A percentile compares a stretch with the other conserved stretches of the same genome.
phyloP scores from a whole-genome alignment of 2,113 vertebrate species.

The Lagopus leucura region DNA sequence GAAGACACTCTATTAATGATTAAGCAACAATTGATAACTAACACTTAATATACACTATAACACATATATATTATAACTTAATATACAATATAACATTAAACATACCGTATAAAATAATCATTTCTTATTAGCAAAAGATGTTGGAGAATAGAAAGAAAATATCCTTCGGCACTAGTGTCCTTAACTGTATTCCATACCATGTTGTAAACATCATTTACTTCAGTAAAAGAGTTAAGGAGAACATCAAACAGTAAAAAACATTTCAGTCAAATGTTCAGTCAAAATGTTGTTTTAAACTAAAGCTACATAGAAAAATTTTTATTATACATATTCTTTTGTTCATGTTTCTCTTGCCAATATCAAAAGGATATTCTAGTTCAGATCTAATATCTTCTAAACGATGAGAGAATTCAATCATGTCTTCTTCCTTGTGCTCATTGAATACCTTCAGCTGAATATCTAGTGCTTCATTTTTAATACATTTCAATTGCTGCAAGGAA shows the following conservation, averaged over 20 bases:
- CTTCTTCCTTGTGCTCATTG: constrained; percentile 96
- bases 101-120: constrained; percentile 93
- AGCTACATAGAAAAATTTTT: not conserved
- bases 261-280: not conserved
- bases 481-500: constrained; percentile 75
- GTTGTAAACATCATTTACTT: constrained; percentile 91
- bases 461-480: constrained; percentile 90
- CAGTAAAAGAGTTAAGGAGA: constrained; percentile 89
- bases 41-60: not conserved
- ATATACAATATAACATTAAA: not conserved
- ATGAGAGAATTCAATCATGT: constrained; percentile 94
- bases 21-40: not conserved
- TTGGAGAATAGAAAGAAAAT: constrained; percentile 96
- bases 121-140: constrained; percentile 95
- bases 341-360: not conserved
- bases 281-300: not conserved
- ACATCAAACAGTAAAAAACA: not conserved
- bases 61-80: too few species aligned
- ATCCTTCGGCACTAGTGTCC: constrained; percentile 87
- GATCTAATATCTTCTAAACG: constrained; percentile 92
- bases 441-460: constrained; percentile 98
- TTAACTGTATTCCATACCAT: constrained; percentile 90
- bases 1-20: not conserved
- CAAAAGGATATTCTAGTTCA: constrained; percentile 97
- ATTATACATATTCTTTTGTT: not conserved